Evolutionary conservation across 2,797 vertebrate genomes (phyloP), one percentile per base, ranked within the genome.

Genomic region (Micrastur ruficollis): DNA sequence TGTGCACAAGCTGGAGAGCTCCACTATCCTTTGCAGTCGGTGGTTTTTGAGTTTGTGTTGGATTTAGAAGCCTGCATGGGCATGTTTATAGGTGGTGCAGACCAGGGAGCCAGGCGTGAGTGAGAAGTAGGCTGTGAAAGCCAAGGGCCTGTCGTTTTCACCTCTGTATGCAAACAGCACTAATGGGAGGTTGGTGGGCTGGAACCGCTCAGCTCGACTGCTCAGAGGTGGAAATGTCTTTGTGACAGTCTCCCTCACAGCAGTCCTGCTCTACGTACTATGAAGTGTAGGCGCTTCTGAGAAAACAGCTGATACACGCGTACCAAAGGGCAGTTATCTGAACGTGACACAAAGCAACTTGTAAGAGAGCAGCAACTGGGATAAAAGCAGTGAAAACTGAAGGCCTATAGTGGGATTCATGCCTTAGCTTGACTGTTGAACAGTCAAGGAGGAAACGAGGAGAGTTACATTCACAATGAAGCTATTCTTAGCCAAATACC

Each of bases 191-290:
- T n/a, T 0, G 0, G n/a, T 32, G 40, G 62, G 38, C 34, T 81
- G 50, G 52, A 70, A 53, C 11, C 49, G 55, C 70, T 83, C 14
- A 29, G 53, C 31, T 79, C 0, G 0, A 11, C 29, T 2, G 11
- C 56, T 42, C 23, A 8, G 49, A 32, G 20, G 14, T 83, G 68
- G 50, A 50, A 61, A 8, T 16, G 20, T 14, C 59, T 82, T 53
- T 40, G 32, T 49, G 40, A 40, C 29, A 40, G 42, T 23, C 46
- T 61, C 61, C 21, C 22, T 44, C 16, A 1, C 12, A 50, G 84
- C 22, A 9, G 1, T 63, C 38, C 78, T 52, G 68, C 42, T 34
- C 27, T 19, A 0, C 1, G 6, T 21, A 1, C n/a, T 5, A 1
- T 44, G 42, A 44, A 44, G 42, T 44, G 42, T 44, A 44, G 42